Evolutionary conservation across 1,140 invertebrate species (phyloP).

Genomic region (Phthorimaea operculella): DNA sequence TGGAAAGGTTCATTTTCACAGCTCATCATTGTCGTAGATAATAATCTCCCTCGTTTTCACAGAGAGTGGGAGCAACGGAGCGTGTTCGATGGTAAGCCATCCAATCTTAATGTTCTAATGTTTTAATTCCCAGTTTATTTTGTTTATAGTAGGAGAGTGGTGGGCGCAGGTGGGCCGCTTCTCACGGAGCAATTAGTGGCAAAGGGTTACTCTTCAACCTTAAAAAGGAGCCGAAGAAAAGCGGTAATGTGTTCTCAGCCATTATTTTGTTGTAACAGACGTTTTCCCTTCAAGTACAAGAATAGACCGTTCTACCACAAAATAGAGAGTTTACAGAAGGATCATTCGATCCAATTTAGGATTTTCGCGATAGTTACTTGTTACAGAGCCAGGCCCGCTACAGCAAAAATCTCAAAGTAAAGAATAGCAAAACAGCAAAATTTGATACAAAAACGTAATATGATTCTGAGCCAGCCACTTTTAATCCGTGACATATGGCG

Average conservation of each 20-base stretch:
- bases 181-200: conserved; percentile 61
- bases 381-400: no score
- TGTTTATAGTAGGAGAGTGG: conserved; percentile 18
- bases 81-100: conserved; percentile 16
- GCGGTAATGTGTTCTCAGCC: conserved; percentile 41
- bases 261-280: conserved; percentile 29
- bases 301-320: conserved; percentile 13
- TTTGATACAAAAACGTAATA: no score
- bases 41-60: background rate
- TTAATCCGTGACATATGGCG: no score
- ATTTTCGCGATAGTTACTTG: no score
- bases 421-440: no score
- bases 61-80: background rate
- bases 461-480: no score
- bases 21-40: background rate
- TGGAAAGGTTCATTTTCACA: background rate
- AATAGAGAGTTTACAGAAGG: no score
- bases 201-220: conserved; percentile 51
- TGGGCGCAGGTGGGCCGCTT: conserved; percentile 38
- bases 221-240: conserved; percentile 46
- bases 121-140: conserved; percentile 27
- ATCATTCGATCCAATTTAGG: no score
- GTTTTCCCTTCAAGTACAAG: conserved; percentile 20
- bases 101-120: conserved; percentile 14
- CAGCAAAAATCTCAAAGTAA: no score